A percentile compares a stretch with the other conserved stretches of the same genome.
Evolutionary conservation across 2,888 invertebrate genomes (phyloP).

Genomic region (Nephrotoma guestfalica): DNA sequence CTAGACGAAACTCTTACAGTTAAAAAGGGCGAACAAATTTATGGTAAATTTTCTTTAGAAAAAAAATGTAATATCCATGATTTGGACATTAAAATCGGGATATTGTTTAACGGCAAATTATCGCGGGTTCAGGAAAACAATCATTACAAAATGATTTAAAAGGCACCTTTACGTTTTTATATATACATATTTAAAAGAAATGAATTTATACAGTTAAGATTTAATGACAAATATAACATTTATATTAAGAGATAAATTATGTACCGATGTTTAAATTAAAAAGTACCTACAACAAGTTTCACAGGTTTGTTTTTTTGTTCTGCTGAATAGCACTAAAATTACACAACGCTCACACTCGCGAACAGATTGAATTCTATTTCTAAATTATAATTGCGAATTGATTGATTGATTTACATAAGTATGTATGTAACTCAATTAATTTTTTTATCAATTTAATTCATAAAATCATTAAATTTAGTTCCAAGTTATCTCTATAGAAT

Average conservation of each 20-base stretch:
- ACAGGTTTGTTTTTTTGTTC: neutral
- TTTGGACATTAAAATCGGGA: slow-evolving; percentile 84
- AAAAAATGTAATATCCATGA: slow-evolving; percentile 97
- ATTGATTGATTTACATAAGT: neutral
- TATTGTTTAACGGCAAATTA: slow-evolving; percentile 83
- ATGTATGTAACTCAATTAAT: no score
- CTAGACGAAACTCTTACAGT: slow-evolving; percentile 92
- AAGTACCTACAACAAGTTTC: no score
- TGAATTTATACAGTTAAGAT: no score
- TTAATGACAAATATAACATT: no score
- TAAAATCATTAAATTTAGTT: neutral
- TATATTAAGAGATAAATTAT: no score
- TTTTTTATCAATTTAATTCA: neutral
- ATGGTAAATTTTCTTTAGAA: slow-evolving; percentile 82
- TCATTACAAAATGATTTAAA: slow-evolving; percentile 80
- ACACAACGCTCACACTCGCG: neutral
- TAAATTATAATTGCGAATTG: neutral
- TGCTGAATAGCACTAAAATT: neutral
- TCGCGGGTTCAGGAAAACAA: slow-evolving; percentile 75
- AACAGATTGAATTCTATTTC: neutral
- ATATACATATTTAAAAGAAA: neutral
- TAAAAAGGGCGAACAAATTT: slow-evolving; percentile 87
- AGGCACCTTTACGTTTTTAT: neutral
- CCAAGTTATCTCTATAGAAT: neutral
- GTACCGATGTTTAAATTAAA: no score